Base-by-base conservation (phyloP, 1,140 invertebrate species). In the Monomorium pharaonis region DNA sequence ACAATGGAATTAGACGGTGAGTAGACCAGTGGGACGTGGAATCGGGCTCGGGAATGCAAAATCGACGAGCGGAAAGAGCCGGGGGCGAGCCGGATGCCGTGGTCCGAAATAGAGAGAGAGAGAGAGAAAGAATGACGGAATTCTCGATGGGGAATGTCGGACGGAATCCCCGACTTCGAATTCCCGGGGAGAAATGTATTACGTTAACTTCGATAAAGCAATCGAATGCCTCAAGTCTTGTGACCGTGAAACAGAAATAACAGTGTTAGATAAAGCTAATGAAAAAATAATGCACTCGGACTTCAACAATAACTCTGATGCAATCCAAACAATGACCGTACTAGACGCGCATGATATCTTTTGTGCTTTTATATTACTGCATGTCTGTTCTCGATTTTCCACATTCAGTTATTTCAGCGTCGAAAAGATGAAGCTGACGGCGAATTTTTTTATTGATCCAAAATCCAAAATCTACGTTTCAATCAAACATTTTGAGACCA, bases 21-120 rank as follows among this genome's bases (percentile, higher is more conserved):
- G 92, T 93, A 90, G 93, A 93, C 92, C 93, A 94, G 89, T 94
- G 90, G 93, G 92, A 90, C 92, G 92, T 89, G 76, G 86, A 91
- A 89, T 91, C 76, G 77, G 78, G 12, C 44, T 16, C 56, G 18
- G 85, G 84, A 92, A 93, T 92, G 87, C 63, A 91, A 92, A 92
- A 92, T 91, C 88, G 78, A 91, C 76, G 47, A 90, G 12, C 54
- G 44, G 47, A 47, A 70, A 86, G 33, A 21, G 24, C 37, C 4
- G n/a, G 16, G 12, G 33, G 27, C 44, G 14, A 21, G n/a, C 72
- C 75, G 75, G 58, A 87, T 74, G 74, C 51, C 74, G 62, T 0
- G 49, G 27, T n/a, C 27, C 18, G 65, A 84, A 89, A 89, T 89
- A 89, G 75, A 86, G 56, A 37, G 10, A 33, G 63, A n/a, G 65